Conservation (phyloP, 2,113 vertebrate species). For the Paradisaea rubra region DNA sequence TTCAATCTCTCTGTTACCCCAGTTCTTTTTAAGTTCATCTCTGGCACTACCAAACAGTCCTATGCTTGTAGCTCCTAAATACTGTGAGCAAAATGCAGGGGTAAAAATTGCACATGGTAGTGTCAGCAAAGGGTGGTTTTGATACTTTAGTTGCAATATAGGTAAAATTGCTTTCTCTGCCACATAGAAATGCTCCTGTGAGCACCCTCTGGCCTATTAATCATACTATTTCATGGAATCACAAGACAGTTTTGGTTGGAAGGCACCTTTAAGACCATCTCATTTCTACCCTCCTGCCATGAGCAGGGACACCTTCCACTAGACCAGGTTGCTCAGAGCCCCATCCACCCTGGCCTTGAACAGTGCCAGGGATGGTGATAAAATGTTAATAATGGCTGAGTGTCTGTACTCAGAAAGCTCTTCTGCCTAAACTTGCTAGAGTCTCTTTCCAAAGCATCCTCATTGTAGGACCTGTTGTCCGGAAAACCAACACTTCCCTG, state of each 20-base stretch:
- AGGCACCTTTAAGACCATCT: neutral
- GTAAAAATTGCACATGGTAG: neutral
- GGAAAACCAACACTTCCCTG: neutral
- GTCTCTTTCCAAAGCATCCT: neutral
- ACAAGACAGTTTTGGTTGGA: neutral
- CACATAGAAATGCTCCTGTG: neutral
- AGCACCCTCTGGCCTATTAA: neutral
- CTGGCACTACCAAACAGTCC: neutral
- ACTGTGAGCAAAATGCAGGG: rapidly evolving
- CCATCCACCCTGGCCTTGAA: neutral
- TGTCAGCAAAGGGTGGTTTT: neutral
- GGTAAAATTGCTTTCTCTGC: neutral
- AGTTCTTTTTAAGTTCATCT: neutral
- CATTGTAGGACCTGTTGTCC: neutral
- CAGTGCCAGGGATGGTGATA: neutral
- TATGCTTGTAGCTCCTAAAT: neutral
- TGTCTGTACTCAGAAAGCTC: neutral
- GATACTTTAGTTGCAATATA: neutral
- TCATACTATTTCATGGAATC: neutral
- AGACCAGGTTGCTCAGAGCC: too few relatives aligned
- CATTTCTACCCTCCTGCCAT: neutral
- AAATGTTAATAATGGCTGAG: neutral
- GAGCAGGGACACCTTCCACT: neutral
- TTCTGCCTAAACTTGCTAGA: neutral
- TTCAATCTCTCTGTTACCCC: neutral